Evolutionary conservation across 2,888 invertebrate genomes (phyloP).

Genomic region (Aphidius colemani): DNA sequence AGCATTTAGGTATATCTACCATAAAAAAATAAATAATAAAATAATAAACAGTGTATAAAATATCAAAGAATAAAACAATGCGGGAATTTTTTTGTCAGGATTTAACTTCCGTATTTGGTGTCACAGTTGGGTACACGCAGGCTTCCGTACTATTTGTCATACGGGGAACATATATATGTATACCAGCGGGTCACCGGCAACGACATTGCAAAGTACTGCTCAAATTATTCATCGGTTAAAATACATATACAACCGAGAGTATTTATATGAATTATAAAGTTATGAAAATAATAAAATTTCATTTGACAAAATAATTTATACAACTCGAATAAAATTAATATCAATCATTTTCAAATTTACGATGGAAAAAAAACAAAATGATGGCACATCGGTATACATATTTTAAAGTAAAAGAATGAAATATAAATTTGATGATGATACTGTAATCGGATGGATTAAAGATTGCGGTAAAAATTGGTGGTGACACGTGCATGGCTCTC

Average conservation of each 20-base stretch:
- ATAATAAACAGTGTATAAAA: neutral
- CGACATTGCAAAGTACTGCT: slow-evolving; percentile 12
- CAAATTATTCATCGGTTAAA: slow-evolving; percentile 27
- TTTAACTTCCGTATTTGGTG: slow-evolving; percentile 27
- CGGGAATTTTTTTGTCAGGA: slow-evolving; percentile 22
- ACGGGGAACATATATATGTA: slow-evolving; percentile 14
- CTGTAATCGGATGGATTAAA: slow-evolving; percentile 21
- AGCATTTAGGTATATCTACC: neutral
- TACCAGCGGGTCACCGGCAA: slow-evolving; percentile 12
- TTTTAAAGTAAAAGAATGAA: too few relatives aligned
- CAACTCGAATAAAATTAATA: neutral
- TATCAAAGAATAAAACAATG: slow-evolving; percentile 16
- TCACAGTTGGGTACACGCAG: slow-evolving; percentile 26
- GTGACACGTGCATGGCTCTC: slow-evolving; percentile 30
- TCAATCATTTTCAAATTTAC: neutral
- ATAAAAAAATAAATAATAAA: neutral
- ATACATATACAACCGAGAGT: slow-evolving; percentile 17
- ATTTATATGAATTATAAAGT: too few relatives aligned
- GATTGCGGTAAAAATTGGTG: slow-evolving; percentile 25
- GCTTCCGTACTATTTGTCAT: slow-evolving; percentile 29
- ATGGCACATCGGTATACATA: too few relatives aligned
- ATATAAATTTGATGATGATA: too few relatives aligned
- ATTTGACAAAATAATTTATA: too few relatives aligned
- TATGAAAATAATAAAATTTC: too few relatives aligned
- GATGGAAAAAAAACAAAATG: neutral